Conservation (phyloP, 2,888 invertebrate species). For the Pycnomerus fuliginosus region DNA sequence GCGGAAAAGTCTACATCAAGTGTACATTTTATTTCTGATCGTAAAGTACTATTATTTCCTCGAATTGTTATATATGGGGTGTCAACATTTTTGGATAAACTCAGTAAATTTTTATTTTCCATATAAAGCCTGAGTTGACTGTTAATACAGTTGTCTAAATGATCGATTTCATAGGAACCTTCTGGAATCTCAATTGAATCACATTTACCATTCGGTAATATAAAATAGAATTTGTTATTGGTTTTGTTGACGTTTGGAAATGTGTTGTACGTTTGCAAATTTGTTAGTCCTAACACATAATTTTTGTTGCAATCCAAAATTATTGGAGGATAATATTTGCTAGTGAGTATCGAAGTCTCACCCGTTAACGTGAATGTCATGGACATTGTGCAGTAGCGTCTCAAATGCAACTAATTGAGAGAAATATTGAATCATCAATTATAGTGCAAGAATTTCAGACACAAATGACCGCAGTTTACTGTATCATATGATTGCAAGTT, state of each 20-base stretch:
- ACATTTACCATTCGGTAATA: too few relatives aligned
- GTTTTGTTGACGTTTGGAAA: slow-evolving; percentile 1
- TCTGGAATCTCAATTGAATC: not conserved
- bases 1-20: too few relatives aligned
- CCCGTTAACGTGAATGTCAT: slow-evolving; percentile 3
- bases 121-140: too few relatives aligned
- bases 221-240: slow-evolving; percentile 5
- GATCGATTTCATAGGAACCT: too few relatives aligned
- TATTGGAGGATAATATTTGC: not conserved
- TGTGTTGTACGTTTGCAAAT: too few relatives aligned
- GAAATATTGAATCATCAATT: not conserved
- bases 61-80: too few relatives aligned
- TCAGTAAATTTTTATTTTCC: too few relatives aligned
- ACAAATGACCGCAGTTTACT: slow-evolving; percentile 3
- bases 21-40: too few relatives aligned
- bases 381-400: not conserved
- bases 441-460: slow-evolving; percentile 1
- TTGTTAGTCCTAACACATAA: too few relatives aligned
- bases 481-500: not conserved
- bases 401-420: not conserved
- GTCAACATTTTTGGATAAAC: too few relatives aligned
- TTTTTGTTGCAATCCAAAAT: slow-evolving; percentile 1
- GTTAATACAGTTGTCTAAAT: too few relatives aligned
- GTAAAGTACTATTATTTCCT: too few relatives aligned
- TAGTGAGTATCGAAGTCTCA: not conserved